Evolutionary conservation across 2,113 vertebrate species (phyloP), one percentile per base, ranked within the genome.

Genomic region (Ageneiosus marmoratus): DNA sequence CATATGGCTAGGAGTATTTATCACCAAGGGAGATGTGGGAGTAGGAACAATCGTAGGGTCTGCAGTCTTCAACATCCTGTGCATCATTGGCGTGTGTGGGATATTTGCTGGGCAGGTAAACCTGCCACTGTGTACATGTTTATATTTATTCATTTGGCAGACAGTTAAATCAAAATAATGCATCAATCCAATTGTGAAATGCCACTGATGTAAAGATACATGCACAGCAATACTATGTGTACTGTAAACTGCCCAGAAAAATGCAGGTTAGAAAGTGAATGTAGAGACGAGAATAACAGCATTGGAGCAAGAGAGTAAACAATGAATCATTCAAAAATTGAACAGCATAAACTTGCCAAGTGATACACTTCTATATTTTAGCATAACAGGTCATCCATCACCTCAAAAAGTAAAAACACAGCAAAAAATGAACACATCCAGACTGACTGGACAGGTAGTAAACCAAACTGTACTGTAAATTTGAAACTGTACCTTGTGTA

Each of bases 11-110:
- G 98, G 97, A 37, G 98, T 99, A 86, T 99, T 99, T 90, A 97
- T 99, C 90, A 98, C 98, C 65, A 99, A 98, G 91, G 97, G 98
- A 13, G 98, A 99, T 0, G 97, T 99, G 4, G 98, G 98, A 1
- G 97, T 99, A 32, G 98, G 98, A 79, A 99, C 98, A 88, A 99
- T 99, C 1, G 98, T 99, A 79, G 98, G 98, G 89, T 99, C 98
- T 0, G 98, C 98, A 0, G 98, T 99, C 63, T 99, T 99, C 91
- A 99, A 99, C 90, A 97, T 99, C 82, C 96, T 99, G 89, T 97
- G 96, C 86, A 99, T 99, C 89, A 99, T 99, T 62, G 98, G 98
- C 3, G 95, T 97, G 81, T 99, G 98, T 67, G 98, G 98, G 75
- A 95, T 99, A 88, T 99, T 99, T 56, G 95, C 96, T 1, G 94